Evolutionary conservation across 1,140 invertebrate species (phyloP), one percentile per base, ranked within the genome.

Genomic region (Drosophila orosa): DNA sequence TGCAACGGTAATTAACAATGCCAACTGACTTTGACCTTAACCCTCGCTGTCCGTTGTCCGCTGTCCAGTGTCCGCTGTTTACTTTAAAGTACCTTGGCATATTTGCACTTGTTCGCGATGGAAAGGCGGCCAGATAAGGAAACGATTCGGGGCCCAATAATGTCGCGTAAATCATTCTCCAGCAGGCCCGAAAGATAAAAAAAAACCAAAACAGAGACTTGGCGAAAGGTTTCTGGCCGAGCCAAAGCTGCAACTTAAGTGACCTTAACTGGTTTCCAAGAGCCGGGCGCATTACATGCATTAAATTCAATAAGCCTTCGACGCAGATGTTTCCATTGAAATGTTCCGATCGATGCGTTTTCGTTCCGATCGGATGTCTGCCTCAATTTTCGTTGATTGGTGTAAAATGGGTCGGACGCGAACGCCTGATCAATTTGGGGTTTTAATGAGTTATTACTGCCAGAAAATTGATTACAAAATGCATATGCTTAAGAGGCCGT

Each of bases 11-110:
- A 87, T 87, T 89, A 87, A 71, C 80, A 75, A 84, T 80, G 73
- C 87, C 82, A 80, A 66, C 80, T 78, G 84, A 89, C 84, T 89
- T 89, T 87, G 84, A 87, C 84, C 84, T 87, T 87, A 89, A 87
- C 84, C 86, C 80, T 80, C 63, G 78, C 37, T 48, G 29, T 55
- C 24, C 54, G 69, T 12, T 66, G 77, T 37, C 62, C 45, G 6
- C 4, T 54, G 59, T 39, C 19, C 19, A 19, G 1, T 24, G 65
- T 29, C 31, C 25, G 25, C 3, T 48, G 63, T 65, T 62, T 35
- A 17, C 33, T 7, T 65, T 31, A 15, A 42, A 40, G 45, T 52
- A 52, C 69, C 69, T 73, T 73, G 69, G 69, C 69, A 73, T 73
- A 73, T 73, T 73, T 73, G 69, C 73, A 75, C 73, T 76, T 76